Evolutionary conservation across 2,888 invertebrate species (phyloP).

Genomic region (Spatulosminthurus flaviceps): DNA sequence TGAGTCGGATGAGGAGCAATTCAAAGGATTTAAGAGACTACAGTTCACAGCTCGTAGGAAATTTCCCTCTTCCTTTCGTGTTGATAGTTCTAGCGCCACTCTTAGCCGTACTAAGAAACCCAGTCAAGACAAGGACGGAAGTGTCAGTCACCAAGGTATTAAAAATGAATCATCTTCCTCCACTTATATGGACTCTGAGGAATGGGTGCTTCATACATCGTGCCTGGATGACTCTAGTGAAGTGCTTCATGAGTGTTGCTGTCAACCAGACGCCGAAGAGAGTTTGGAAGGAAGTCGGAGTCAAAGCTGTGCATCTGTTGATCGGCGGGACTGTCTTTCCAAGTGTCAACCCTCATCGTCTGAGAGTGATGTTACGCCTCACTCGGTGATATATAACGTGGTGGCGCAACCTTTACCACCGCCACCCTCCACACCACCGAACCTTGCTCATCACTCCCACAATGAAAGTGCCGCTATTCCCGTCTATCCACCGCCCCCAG

Average conservation of each 20-base stretch:
- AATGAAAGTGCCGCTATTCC: slow-evolving; percentile 52
- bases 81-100: slow-evolving; percentile 32
- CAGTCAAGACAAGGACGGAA: neutral
- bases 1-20: slow-evolving; percentile 48
- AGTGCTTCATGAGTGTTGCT: slow-evolving; percentile 61
- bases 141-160: slow-evolving; percentile 14
- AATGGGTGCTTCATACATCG: slow-evolving; percentile 63
- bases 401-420: slow-evolving; percentile 51
- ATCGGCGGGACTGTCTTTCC: slow-evolving; percentile 42
- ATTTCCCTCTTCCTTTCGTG: slow-evolving; percentile 41
- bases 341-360: slow-evolving; percentile 49
- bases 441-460: slow-evolving; percentile 54
- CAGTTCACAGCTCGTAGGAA: slow-evolving; percentile 47
- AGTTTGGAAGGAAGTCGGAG: slow-evolving; percentile 37
- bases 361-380: slow-evolving; percentile 56
- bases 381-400: slow-evolving; percentile 62
- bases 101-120: slow-evolving; percentile 10
- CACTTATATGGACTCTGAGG: slow-evolving; percentile 53
- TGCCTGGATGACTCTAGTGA: slow-evolving; percentile 62
- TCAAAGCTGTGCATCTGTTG: slow-evolving; percentile 43
- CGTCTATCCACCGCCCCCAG: slow-evolving; percentile 61
- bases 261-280: slow-evolving; percentile 57
- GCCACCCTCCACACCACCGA: slow-evolving; percentile 51
- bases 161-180: slow-evolving; percentile 11
- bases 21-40: slow-evolving; percentile 48